Conservation (phyloP, 2,888 invertebrate species). For the Timema podura region DNA sequence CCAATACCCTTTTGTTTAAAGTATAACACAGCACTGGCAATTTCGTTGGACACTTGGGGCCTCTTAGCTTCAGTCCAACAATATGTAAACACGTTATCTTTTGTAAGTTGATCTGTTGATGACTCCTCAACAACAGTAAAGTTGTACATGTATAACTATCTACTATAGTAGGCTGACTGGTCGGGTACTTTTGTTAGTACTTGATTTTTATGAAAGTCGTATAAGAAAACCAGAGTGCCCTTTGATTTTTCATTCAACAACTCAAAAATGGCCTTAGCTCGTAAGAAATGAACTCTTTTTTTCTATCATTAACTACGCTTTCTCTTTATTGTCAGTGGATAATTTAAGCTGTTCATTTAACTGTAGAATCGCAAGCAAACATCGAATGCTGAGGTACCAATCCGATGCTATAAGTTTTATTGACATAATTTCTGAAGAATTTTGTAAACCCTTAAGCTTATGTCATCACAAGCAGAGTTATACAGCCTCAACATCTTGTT, state of each 20-base stretch:
- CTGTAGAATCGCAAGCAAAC: background rate
- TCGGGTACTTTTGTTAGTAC: background rate
- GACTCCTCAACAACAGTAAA: constrained; percentile 9
- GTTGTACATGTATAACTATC: constrained; percentile 10
- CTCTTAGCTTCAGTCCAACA: constrained; percentile 12
- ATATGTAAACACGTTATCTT: background rate
- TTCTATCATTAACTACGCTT: background rate
- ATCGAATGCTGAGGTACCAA: background rate
- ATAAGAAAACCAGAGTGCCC: background rate
- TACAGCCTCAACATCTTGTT: background rate
- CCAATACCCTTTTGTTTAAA: background rate
- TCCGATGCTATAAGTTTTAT: background rate
- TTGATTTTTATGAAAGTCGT: constrained; percentile 14
- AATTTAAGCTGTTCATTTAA: background rate
- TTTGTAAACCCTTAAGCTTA: background rate
- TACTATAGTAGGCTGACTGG: constrained; percentile 13
- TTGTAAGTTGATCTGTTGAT: background rate
- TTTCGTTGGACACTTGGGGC: constrained; percentile 14
- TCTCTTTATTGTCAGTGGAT: background rate
- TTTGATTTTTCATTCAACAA: constrained; percentile 8
- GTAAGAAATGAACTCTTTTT: constrained; percentile 6
- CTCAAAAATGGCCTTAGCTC: constrained; percentile 14
- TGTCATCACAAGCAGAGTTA: background rate
- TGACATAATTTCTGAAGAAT: background rate
- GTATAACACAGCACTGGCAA: constrained; percentile 16